Evolutionary conservation across 2,113 vertebrate species (phyloP).

Genomic region (Nesospiza acunhae): DNA sequence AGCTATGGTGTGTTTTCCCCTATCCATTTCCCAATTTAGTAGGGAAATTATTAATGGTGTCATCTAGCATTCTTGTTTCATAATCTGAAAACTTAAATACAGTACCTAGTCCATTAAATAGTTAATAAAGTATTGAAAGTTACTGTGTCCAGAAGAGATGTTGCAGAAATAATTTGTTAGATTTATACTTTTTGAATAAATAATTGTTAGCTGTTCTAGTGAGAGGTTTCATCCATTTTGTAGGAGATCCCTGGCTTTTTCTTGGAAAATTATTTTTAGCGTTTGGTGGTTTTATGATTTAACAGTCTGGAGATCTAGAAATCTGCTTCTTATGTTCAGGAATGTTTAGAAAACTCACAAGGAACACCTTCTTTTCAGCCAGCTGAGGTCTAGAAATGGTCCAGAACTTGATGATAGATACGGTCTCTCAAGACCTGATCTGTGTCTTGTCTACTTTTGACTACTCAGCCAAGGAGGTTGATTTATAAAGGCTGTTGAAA

Average conservation of each 20-base stretch:
- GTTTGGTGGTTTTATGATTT: background rate
- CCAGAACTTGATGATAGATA: background rate
- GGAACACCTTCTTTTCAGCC: background rate
- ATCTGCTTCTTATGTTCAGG: background rate
- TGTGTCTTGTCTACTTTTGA: slow-evolving; percentile 2
- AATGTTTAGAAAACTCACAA: background rate
- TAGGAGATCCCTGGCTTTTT: background rate
- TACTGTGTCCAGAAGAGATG: background rate
- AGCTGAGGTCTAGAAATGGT: background rate
- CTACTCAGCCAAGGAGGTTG: background rate
- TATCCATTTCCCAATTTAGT: background rate
- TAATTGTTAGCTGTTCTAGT: background rate
- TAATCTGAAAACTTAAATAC: background rate
- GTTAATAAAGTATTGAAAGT: background rate
- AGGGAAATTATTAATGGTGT: background rate
- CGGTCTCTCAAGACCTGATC: background rate
- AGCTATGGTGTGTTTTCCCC: background rate
- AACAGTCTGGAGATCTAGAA: background rate
- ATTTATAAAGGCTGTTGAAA: slow-evolving; percentile 42
- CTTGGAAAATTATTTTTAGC: background rate
- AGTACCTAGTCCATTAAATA: background rate
- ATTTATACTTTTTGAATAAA: background rate
- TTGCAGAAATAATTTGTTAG: background rate
- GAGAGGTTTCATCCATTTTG: background rate
- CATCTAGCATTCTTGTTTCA: background rate